A percentile compares a stretch with the other conserved stretches of the same genome.
Evolutionary conservation across 2,888 invertebrate species (phyloP).

Genomic region (Blastobasis lacticolella): DNA sequence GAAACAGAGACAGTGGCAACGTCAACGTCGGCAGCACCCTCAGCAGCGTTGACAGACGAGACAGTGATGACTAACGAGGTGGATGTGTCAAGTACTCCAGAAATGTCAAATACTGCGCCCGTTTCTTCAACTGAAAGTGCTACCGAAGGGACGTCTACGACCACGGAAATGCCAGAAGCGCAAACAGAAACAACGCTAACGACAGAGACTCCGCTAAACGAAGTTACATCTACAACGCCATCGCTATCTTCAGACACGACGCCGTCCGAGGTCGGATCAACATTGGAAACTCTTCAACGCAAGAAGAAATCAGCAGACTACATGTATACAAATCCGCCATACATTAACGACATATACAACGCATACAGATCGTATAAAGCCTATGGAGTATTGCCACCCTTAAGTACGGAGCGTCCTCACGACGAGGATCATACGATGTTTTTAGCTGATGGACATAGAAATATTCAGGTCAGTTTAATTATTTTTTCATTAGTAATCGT

Average conservation of each 20-base stretch:
- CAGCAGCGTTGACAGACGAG: conserved; percentile 17
- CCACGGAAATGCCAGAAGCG: no score
- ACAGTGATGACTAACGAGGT: conserved; percentile 35
- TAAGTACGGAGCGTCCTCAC: conserved; percentile 20
- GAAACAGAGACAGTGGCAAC: conserved; percentile 8
- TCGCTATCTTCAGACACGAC: conserved; percentile 13
- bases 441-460: conserved; percentile 57
- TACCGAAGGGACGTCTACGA: no score
- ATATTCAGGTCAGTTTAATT: conserved; percentile 53
- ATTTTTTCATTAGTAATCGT: no score
- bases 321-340: conserved; percentile 53
- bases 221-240: conserved; percentile 6
- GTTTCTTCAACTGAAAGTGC: background rate
- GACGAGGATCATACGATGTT: conserved; percentile 46
- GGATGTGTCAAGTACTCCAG: conserved; percentile 14
- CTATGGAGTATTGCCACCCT: conserved; percentile 32
- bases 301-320: conserved; percentile 62
- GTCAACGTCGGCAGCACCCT: conserved; percentile 2
- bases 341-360: conserved; percentile 33
- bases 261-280: conserved; percentile 24
- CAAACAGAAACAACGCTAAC: no score
- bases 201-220: no score
- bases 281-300: conserved; percentile 48
- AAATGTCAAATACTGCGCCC: conserved; percentile 11
- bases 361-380: conserved; percentile 46